Evolutionary conservation across 2,113 vertebrate species (phyloP).

Genomic region (Mohoua ochrocephala): DNA sequence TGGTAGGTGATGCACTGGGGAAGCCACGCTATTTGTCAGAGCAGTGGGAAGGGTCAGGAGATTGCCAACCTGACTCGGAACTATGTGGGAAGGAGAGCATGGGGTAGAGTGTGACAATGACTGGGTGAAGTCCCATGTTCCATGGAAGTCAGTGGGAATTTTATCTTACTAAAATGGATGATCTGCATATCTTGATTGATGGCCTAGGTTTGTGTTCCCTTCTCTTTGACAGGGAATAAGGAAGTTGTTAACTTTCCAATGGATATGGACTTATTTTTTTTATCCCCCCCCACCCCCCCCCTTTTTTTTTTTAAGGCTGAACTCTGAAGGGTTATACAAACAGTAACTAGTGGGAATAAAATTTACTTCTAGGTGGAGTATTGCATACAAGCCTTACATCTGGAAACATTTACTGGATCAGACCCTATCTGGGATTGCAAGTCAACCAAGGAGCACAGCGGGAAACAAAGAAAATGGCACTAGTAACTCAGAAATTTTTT

Average conservation of each 20-base stretch:
- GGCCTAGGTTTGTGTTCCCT: background rate
- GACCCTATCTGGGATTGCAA: background rate
- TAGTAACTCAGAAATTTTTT: background rate
- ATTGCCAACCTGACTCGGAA: background rate
- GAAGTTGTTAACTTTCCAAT: background rate
- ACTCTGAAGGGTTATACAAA: constrained; percentile 37
- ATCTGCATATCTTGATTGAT: background rate
- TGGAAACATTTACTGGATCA: constrained; percentile 47
- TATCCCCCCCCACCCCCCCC: too few species aligned
- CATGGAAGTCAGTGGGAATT: background rate
- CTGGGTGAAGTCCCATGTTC: background rate
- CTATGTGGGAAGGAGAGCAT: background rate
- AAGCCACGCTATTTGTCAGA: background rate
- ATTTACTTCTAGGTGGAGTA: constrained; percentile 25
- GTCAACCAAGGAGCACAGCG: background rate
- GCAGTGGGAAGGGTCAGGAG: background rate
- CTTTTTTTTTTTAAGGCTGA: background rate
- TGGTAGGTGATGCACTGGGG: background rate
- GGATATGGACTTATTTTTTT: background rate
- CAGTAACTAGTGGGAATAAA: constrained; percentile 43
- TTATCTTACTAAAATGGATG: background rate
- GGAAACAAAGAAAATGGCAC: background rate
- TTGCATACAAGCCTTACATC: constrained; percentile 44
- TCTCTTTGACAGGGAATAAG: background rate
- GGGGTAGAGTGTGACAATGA: background rate